Percentiles rank a stretch among this genome's conserved stretches.
Evolutionary conservation across 2,797 vertebrate genomes (phyloP).

Genomic region (Hyperoplus immaculatus): DNA sequence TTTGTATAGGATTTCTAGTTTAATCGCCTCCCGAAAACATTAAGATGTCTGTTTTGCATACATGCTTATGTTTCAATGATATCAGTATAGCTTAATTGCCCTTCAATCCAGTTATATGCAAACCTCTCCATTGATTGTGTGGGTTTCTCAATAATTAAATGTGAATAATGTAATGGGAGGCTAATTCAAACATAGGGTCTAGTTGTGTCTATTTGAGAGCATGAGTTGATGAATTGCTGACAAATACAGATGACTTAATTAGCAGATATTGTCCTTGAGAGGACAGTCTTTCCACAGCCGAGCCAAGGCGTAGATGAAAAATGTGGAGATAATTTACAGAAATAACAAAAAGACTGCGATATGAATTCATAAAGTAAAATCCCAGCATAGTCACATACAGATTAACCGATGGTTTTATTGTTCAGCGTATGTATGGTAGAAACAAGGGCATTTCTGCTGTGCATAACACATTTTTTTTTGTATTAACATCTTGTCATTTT

Average conservation of each 20-base stretch:
- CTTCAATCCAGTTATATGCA: background rate
- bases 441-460: background rate
- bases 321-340: background rate
- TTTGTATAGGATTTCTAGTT: background rate
- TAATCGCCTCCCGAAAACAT: background rate
- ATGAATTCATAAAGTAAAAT: conserved; percentile 1
- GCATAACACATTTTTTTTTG: background rate
- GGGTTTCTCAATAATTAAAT: background rate
- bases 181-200: background rate
- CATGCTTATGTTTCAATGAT: background rate
- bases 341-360: background rate
- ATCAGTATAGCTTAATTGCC: background rate
- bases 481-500: background rate
- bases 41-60: background rate
- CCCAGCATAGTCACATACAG: background rate
- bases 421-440: background rate
- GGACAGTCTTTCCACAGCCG: background rate
- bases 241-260: background rate
- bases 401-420: background rate
- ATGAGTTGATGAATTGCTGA: conserved; percentile 2
- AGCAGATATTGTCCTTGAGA: conserved; percentile 14
- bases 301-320: conserved; percentile 13
- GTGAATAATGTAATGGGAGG: background rate
- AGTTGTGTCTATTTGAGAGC: background rate
- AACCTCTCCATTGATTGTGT: background rate